Evolutionary conservation across 2,888 invertebrate species (phyloP).

Genomic region (Aporophyla lueneburgensis): DNA sequence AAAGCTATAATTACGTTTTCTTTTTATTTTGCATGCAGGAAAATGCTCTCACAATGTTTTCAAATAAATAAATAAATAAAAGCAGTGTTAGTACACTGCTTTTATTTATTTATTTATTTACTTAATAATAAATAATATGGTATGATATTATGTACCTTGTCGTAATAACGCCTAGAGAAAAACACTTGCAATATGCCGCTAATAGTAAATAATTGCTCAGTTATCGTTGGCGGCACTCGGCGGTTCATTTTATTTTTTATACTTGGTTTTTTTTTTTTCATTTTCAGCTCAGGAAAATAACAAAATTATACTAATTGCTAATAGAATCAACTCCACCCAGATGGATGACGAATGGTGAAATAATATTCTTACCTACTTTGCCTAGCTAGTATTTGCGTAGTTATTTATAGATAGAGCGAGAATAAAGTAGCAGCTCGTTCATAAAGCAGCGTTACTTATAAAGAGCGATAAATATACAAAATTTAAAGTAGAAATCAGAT

Average conservation of each 20-base stretch:
- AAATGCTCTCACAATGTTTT: neutral
- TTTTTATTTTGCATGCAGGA: constrained; percentile 8
- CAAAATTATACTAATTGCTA: no score
- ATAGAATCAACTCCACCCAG: neutral
- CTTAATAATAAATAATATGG: constrained; percentile 29
- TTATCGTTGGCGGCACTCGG: constrained; percentile 25
- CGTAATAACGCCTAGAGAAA: constrained; percentile 39
- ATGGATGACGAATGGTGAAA: neutral
- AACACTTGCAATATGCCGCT: constrained; percentile 42
- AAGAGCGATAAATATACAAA: neutral
- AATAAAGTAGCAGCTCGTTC: neutral
- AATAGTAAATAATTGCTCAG: constrained; percentile 50
- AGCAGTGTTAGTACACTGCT: constrained; percentile 35
- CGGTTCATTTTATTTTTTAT: constrained; percentile 18
- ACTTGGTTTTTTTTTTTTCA: neutral
- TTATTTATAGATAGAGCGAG: neutral
- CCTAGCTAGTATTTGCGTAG: neutral
- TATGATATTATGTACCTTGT: constrained; percentile 6
- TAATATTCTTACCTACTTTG: no score
- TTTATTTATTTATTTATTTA: no score
- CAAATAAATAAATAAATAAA: no score
- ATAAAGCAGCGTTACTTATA: neutral
- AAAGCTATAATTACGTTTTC: constrained; percentile 8
- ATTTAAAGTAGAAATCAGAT: no score
- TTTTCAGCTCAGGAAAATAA: neutral